These are phyloP conservation scores for Notiomystis cincta DNA, from an alignment of 2,113 vertebrate species.

Conservation along the genomic window DNA sequence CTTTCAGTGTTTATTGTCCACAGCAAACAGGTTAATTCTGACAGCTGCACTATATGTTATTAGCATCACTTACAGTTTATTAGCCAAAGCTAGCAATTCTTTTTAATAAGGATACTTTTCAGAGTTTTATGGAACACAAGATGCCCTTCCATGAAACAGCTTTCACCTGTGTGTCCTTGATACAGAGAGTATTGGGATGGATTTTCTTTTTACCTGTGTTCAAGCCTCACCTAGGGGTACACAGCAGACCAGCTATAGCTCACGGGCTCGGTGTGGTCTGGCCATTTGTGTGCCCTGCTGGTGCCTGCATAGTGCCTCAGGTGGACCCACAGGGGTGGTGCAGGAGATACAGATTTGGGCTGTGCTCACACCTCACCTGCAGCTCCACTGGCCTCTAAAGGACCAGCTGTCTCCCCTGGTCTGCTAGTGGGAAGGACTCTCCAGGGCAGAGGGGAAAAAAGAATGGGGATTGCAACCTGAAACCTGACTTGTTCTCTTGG, in stretches of 20 bases:
- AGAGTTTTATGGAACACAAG: not conserved
- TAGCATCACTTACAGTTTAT: not conserved
- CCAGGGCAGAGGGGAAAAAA: not conserved
- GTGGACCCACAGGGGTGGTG: accelerated
- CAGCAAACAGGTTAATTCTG: not conserved
- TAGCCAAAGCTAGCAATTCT: not conserved
- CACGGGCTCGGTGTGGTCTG: accelerated
- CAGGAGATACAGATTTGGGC: not conserved
- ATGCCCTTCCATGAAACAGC: not conserved
- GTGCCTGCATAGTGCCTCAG: not conserved
- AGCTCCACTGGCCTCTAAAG: not conserved
- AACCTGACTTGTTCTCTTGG: not conserved
- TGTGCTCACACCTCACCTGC: accelerated
- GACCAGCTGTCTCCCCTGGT: not conserved
- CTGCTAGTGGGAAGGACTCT: not conserved
- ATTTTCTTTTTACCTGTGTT: not conserved
- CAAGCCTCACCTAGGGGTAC: accelerated
- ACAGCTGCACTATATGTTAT: not conserved
- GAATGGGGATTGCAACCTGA: not conserved
- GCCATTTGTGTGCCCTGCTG: accelerated
- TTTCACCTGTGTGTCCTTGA: not conserved
- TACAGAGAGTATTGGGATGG: not conserved
- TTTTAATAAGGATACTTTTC: not conserved
- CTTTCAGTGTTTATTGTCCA: not conserved
- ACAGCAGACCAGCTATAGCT: not conserved